A percentile compares a stretch with the other conserved stretches of the same genome.
Conservation (phyloP, 2,888 invertebrate species). For the Apamea crenata region DNA sequence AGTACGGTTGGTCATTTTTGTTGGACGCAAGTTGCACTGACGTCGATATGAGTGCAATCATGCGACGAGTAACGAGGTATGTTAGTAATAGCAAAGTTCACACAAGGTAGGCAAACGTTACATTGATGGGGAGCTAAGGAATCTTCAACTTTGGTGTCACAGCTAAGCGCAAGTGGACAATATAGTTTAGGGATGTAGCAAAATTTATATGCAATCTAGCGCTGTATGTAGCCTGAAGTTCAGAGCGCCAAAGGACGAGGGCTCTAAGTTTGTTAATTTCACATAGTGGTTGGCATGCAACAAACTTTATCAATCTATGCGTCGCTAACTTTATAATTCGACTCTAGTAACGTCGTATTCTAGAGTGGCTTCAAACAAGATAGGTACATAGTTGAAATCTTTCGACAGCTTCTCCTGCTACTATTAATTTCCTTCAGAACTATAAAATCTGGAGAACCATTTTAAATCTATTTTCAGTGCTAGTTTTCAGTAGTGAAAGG, state of each 20-base stretch:
- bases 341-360: constrained; percentile 51
- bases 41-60: neutral
- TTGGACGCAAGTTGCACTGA: neutral
- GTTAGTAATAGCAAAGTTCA: neutral
- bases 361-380: constrained; percentile 40
- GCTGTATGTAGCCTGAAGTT: constrained; percentile 72
- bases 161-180: constrained; percentile 38
- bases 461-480: constrained; percentile 63
- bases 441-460: constrained; percentile 44
- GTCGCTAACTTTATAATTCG: constrained; percentile 77
- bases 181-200: constrained; percentile 67
- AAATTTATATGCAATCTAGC: constrained; percentile 80
- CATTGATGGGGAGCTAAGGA: neutral
- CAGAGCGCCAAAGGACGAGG: constrained; percentile 76
- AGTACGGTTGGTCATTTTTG: constrained; percentile 34
- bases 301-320: constrained; percentile 86
- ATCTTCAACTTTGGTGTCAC: neutral
- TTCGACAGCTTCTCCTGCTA: constrained; percentile 7
- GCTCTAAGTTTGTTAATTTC: constrained; percentile 86
- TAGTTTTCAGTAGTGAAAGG: constrained; percentile 68
- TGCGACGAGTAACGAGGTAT: neutral
- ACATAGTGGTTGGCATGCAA: constrained; percentile 82
- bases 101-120: neutral
- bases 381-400: constrained; percentile 26
- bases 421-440: constrained; percentile 18